Conservation (phyloP, 2,113 vertebrate genomes). For the Mus spicilegus region DNA sequence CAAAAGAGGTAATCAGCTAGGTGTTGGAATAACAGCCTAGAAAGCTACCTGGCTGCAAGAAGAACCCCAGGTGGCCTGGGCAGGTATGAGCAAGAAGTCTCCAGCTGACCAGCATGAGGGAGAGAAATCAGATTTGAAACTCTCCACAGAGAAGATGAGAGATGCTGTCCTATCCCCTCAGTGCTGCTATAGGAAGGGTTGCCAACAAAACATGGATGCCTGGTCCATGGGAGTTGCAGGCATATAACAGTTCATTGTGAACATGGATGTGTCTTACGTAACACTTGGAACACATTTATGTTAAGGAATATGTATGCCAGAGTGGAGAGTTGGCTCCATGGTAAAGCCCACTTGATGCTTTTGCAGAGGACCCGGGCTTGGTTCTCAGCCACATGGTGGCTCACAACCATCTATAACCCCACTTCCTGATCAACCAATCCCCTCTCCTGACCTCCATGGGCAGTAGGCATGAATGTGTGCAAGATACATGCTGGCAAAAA, state of each 20-base stretch:
- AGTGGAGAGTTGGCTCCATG: not conserved
- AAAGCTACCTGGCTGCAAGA: not conserved
- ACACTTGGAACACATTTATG: not conserved
- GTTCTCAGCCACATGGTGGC: not conserved
- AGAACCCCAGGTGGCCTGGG: not conserved
- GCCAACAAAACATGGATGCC: not conserved
- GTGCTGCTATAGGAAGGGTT: too few relatives aligned
- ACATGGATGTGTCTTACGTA: too few relatives aligned
- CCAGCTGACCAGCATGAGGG: not conserved
- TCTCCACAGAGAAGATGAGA: too few relatives aligned
- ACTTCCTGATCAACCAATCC: too few relatives aligned
- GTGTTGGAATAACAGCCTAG: not conserved
- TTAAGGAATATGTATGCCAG: not conserved
- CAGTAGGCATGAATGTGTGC: not conserved
- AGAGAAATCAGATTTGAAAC: not conserved
- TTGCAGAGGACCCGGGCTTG: not conserved
- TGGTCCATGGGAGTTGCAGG: not conserved
- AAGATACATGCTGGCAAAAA: too few relatives aligned
- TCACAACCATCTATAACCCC: not conserved
- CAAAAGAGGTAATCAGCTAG: fast-evolving
- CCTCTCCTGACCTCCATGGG: not conserved
- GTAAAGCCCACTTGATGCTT: not conserved
- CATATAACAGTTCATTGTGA: not conserved
- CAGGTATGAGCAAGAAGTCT: not conserved
- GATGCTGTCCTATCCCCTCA: fast-evolving